Percentiles rank a stretch among this genome's conserved stretches.
phyloP scores from a whole-genome alignment of 2,113 vertebrate species.

The Spizaetus ornatus region DNA sequence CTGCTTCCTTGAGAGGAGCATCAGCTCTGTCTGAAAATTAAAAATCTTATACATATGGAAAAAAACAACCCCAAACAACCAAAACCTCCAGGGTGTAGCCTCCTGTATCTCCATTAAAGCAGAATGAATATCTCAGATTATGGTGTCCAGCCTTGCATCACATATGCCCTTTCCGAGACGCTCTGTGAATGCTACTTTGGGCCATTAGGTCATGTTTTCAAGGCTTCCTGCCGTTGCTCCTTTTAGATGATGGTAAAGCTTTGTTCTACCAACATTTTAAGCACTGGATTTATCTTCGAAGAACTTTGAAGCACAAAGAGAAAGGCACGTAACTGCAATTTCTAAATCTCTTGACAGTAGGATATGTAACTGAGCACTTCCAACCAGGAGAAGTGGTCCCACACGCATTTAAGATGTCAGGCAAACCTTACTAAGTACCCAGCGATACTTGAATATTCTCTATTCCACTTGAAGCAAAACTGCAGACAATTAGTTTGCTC shows the following conservation, averaged over 20 bases:
- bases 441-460: background rate
- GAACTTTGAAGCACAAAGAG: background rate
- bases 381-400: background rate
- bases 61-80: background rate
- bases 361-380: background rate
- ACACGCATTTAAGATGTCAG: background rate
- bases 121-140: background rate
- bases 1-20: background rate
- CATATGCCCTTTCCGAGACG: background rate
- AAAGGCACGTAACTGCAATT: background rate
- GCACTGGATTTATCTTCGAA: background rate
- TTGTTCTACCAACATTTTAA: constrained; percentile 4
- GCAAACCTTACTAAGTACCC: background rate
- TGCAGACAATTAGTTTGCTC: background rate
- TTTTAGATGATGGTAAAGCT: background rate
- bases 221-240: background rate
- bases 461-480: constrained; percentile 13
- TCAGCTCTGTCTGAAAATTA: background rate
- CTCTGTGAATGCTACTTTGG: background rate
- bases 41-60: background rate
- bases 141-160: background rate
- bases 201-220: background rate
- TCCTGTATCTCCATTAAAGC: background rate
- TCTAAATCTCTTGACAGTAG: background rate
- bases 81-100: background rate